Percentiles rank a stretch among this genome's conserved stretches.
phyloP scores from a whole-genome alignment of 92 coral and sea anemone genomes.

The Nematostella vectensis region DNA sequence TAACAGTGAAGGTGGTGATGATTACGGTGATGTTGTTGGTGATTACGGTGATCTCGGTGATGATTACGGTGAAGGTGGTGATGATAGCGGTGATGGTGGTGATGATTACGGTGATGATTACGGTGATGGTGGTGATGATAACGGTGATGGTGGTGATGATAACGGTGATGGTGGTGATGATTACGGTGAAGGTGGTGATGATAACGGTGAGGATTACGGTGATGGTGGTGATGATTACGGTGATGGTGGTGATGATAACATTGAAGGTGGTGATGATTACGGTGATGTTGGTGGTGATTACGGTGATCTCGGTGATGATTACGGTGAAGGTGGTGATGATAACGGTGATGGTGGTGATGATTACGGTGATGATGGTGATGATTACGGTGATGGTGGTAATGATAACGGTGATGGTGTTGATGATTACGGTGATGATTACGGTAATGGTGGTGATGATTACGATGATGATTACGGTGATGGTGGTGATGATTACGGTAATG shows the following conservation, averaged over 20 bases:
- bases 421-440: neutral
- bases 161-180: too few relatives aligned
- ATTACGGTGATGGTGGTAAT: neutral
- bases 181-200: neutral
- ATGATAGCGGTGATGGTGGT: too few relatives aligned
- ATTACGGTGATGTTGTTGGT: neutral
- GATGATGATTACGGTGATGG: neutral
- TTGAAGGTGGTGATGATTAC: neutral
- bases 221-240: neutral
- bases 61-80: neutral
- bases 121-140: too few relatives aligned
- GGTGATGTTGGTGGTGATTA: neutral
- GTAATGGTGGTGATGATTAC: neutral
- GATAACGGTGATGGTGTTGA: neutral
- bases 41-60: neutral
- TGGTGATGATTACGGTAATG: neutral
- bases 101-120: too few relatives aligned
- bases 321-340: neutral
- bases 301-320: too few relatives aligned
- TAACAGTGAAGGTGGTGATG: neutral
- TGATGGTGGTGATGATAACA: neutral
- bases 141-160: too few relatives aligned
- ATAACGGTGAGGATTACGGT: neutral
- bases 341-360: neutral
- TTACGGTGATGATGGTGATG: neutral